Conservation (phyloP, 2,797 vertebrate species). For the Cheirogaleus major region DNA sequence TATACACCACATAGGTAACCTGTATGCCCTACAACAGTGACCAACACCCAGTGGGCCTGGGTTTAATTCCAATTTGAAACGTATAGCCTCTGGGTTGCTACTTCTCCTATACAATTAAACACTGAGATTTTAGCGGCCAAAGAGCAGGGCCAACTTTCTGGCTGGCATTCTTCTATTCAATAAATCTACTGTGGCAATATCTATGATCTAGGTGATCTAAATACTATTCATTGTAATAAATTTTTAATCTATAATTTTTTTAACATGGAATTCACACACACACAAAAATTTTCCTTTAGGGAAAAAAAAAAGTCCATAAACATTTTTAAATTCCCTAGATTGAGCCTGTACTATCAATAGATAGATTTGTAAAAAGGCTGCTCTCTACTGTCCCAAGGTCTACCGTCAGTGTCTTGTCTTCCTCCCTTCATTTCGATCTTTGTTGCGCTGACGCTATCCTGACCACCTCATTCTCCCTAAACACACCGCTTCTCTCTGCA, state of each 20-base stretch:
- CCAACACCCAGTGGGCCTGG: neutral
- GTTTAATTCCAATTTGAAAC: neutral
- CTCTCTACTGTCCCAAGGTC: rapidly evolving
- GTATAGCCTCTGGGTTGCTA: neutral
- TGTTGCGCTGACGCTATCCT: neutral
- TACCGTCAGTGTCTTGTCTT: neutral
- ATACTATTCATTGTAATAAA: neutral
- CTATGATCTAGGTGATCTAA: neutral
- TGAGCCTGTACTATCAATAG: neutral
- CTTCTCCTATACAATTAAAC: neutral
- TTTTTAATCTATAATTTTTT: neutral
- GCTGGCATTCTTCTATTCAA: neutral
- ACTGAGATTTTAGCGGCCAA: neutral
- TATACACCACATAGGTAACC: neutral
- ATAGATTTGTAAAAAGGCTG: neutral
- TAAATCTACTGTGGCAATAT: neutral
- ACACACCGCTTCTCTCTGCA: neutral
- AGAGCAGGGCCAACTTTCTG: neutral
- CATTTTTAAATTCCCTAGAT: neutral
- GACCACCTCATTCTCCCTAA: neutral
- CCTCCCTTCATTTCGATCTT: neutral
- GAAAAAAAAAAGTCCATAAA: neutral
- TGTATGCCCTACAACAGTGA: neutral
- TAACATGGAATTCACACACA: neutral
- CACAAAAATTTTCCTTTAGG: neutral